Conservation (phyloP, 2,888 invertebrate species). For the Aelia acuminata region DNA sequence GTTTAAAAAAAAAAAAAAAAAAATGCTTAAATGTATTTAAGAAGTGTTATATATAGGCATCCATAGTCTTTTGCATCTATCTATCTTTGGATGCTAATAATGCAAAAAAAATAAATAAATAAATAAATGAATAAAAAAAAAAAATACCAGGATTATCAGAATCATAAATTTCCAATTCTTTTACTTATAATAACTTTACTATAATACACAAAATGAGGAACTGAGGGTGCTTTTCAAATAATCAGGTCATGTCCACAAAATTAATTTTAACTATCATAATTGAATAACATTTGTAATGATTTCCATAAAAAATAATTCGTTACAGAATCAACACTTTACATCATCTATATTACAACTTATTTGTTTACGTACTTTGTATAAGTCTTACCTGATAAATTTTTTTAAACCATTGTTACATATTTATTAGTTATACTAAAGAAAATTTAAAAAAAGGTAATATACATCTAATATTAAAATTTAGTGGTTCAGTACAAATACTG, state of each 20-base stretch:
- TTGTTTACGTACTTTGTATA: constrained; percentile 46
- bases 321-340: constrained; percentile 56
- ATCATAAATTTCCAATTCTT: constrained; percentile 44
- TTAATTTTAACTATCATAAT: constrained; percentile 54
- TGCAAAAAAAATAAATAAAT: constrained; percentile 31
- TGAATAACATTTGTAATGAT: constrained; percentile 50
- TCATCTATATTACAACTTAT: constrained; percentile 39
- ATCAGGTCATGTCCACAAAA: constrained; percentile 51
- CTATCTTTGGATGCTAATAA: too few relatives aligned
- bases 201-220: constrained; percentile 55
- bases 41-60: too few relatives aligned
- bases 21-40: too few relatives aligned
- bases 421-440: constrained; percentile 28
- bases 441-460: constrained; percentile 46
- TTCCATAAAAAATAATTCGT: constrained; percentile 56
- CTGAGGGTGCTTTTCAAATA: constrained; percentile 46
- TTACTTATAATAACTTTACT: constrained; percentile 54
- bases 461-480: constrained; percentile 52
- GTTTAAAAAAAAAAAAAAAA: too few relatives aligned
- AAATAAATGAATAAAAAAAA: too few relatives aligned
- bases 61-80: too few relatives aligned
- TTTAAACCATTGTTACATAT: constrained; percentile 41
- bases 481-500: constrained; percentile 31
- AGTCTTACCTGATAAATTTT: constrained; percentile 45
- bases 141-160: background rate